These are phyloP conservation scores for Ennomos erosarius DNA, from an alignment of 2,888 invertebrate species.

Conservation along the genomic window DNA sequence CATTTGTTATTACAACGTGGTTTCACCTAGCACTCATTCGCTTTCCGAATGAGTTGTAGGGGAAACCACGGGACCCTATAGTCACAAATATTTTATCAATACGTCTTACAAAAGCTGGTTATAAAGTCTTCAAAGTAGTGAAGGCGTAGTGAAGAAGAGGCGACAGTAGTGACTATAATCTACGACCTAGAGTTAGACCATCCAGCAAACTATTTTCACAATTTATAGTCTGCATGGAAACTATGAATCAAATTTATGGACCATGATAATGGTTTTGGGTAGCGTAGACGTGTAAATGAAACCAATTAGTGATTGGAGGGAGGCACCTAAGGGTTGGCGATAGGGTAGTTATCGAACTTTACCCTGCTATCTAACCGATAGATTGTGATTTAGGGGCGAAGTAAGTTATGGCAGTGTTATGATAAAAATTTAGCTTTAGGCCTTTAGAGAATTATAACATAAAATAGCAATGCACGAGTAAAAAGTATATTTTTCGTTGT, in stretches of 20 bases:
- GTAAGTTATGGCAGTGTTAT: conserved; percentile 10
- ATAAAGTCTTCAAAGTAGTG: too few species aligned
- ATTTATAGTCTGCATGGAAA: conserved; percentile 50
- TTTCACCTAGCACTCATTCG: too few species aligned
- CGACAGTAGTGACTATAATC: too few species aligned
- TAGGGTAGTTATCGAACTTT: conserved; percentile 21
- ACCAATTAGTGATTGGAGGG: conserved; percentile 49
- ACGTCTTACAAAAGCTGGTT: too few species aligned
- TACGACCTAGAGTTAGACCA: conserved; percentile 21
- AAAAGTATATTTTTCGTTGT: too few species aligned
- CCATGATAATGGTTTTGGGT: conserved; percentile 51
- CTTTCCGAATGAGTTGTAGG: too few species aligned
- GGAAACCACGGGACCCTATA: too few species aligned
- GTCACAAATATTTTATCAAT: too few species aligned
- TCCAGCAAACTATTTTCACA: conserved; percentile 45
- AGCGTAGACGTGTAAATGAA: conserved; percentile 44
- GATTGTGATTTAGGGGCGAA: conserved; percentile 12
- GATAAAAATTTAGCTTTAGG: not conserved
- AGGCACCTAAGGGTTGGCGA: conserved; percentile 13
- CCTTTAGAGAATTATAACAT: too few species aligned
- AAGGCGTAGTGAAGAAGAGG: too few species aligned
- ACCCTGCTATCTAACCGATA: conserved; percentile 9
- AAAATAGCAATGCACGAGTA: too few species aligned
- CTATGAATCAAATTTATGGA: conserved; percentile 57
- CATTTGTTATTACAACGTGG: too few species aligned